Base-by-base conservation (phyloP, 2,888 invertebrate genomes). In the Parnassius glacialis region DNA sequence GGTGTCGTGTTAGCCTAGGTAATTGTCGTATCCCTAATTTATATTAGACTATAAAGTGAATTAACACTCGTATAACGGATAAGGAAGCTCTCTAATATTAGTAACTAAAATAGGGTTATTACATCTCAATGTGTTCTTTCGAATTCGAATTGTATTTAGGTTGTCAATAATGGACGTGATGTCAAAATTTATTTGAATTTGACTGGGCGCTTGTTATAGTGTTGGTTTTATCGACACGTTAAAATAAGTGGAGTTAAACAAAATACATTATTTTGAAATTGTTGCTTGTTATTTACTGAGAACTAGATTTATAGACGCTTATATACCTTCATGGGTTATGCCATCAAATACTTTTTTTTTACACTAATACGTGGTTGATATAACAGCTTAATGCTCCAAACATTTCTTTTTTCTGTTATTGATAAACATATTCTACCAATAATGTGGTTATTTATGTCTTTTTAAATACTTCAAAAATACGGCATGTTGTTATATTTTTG, bases 1-100 rank as follows among this genome's bases (percentile, higher is more conserved):
- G 84, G 79, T 90, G 90, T 90, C 88, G 90, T 90, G 84, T 84
- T 90, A 91, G 90, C 77, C 77, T 91, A 90, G 88, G 88, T 89
- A 68, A 81, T 75, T 88, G 90, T 90, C 84, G 90, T 91, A 89
- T 89, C 87, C 87, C 79, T 82, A 69, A 74, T 79, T 76, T 69
- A 74, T 74, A 73, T 81, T 80, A 76, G 73, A 70, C 66, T 70
- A 10, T 55, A 16, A 48, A 44, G 51, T 54, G 47, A 59, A 41
- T 45, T 44, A 50, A 50, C n/a, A 61, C 1, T 62, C 48, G 52
- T n/a, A 10, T 61, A 65, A 61, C 75, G 67, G 71, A 70, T 88
- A 89, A 85, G 87, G 78, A 85, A 79, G 88, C 89, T 90, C 90
- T 89, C 82, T 87, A 81, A 83, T 65, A 71, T 74, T 80, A 80